These are phyloP conservation scores for Sicus ferrugineus DNA, from an alignment of 2,888 invertebrate genomes.

Conservation along the genomic window DNA sequence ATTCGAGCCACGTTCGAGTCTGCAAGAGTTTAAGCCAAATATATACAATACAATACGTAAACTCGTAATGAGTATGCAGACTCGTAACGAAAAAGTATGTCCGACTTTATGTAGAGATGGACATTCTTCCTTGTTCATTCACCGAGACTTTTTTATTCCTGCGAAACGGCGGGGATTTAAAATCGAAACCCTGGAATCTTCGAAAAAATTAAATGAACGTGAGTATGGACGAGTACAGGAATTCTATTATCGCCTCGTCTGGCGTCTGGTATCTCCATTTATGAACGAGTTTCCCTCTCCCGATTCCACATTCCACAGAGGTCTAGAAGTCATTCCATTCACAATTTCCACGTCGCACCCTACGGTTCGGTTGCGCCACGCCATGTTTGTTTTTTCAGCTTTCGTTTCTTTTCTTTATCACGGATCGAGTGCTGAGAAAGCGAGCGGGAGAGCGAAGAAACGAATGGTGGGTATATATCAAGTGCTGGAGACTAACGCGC, in stretches of 20 bases:
- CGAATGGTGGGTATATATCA: not conserved
- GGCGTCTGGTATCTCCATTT: constrained; percentile 39
- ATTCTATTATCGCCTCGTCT: constrained; percentile 12
- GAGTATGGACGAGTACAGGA: no score
- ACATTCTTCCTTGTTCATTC: no score
- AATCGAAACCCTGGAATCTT: no score
- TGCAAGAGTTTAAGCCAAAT: no score
- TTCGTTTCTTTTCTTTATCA: constrained; percentile 33
- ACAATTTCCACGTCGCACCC: constrained; percentile 53
- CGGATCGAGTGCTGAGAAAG: constrained; percentile 35
- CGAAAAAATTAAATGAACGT: no score
- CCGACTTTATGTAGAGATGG: no score
- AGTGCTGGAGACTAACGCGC: constrained; percentile 9
- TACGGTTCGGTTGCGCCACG: constrained; percentile 6
- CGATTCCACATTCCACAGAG: constrained; percentile 59
- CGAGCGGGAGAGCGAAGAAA: constrained; percentile 6
- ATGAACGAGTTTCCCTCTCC: constrained; percentile 55
- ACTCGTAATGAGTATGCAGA: no score
- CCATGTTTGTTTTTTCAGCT: constrained; percentile 11
- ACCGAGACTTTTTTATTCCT: no score
- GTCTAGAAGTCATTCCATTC: constrained; percentile 62
- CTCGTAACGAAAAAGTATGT: no score
- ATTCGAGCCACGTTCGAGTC: no score
- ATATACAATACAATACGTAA: no score
- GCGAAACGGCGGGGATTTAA: no score